Conservation (phyloP, 1,140 invertebrate genomes). For the Saccostrea echinata region DNA sequence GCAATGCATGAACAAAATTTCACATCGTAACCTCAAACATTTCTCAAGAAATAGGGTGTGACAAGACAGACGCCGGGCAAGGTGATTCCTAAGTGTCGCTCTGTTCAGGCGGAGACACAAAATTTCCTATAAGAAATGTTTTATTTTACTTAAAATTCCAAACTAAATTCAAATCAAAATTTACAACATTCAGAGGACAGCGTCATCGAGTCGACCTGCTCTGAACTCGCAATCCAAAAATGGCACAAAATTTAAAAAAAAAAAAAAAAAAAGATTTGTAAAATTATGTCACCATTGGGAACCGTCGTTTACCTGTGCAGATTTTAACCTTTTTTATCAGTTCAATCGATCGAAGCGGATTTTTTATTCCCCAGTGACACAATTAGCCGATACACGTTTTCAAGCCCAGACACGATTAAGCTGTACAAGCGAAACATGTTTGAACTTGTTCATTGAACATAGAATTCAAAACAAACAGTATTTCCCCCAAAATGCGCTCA, state of each 20-base stretch:
- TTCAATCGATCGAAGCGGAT: neutral
- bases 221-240: neutral
- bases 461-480: constrained; percentile 25
- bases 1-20: too few relatives aligned
- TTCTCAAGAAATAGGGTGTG: too few relatives aligned
- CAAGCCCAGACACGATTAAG: neutral
- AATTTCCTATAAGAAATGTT: too few relatives aligned
- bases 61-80: too few relatives aligned
- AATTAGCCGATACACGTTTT: neutral
- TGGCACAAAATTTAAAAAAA: neutral
- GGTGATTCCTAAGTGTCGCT: too few relatives aligned
- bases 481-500: neutral
- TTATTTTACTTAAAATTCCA: too few relatives aligned
- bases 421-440: neutral
- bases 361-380: neutral
- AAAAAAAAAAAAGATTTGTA: neutral
- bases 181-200: too few relatives aligned
- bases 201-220: too few relatives aligned
- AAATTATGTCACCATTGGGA: neutral
- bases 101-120: too few relatives aligned
- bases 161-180: too few relatives aligned
- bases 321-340: neutral
- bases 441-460: neutral
- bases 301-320: neutral
- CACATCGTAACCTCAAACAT: too few relatives aligned